phyloP scores from a whole-genome alignment of 30 jellyfish, hydroid and myxozoan species.

The Hydra vulgaris region DNA sequence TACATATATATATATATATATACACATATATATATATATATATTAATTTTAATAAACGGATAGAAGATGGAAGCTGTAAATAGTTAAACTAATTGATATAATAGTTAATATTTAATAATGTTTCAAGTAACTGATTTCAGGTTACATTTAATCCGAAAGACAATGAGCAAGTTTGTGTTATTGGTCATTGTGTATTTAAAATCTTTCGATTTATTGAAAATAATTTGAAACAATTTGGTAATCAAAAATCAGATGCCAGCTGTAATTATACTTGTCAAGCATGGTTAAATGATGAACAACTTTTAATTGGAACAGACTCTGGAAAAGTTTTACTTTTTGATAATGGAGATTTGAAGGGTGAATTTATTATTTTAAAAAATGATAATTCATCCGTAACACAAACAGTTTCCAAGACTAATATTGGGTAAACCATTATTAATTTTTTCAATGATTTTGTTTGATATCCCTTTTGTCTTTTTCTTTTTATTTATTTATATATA shows the following conservation, averaged over 20 bases:
- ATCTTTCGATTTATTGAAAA: constrained; percentile 85
- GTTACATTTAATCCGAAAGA: constrained; percentile 88
- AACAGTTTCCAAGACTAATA: neutral
- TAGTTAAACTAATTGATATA: too few species aligned
- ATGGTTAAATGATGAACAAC: constrained; percentile 76
- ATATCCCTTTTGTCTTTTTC: too few species aligned
- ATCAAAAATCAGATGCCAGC: constrained; percentile 68
- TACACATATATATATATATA: too few species aligned
- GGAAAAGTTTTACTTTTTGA: constrained; percentile 85
- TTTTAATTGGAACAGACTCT: constrained; percentile 70
- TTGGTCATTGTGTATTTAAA: constrained; percentile 88
- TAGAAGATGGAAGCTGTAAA: too few species aligned
- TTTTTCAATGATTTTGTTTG: too few species aligned
- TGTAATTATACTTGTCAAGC: constrained; percentile 83
- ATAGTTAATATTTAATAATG: too few species aligned
- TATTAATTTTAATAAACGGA: too few species aligned
- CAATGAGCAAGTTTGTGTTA: constrained; percentile 79
- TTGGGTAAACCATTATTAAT: too few species aligned
- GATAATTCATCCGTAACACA: neutral
- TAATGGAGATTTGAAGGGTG: constrained; percentile 82
- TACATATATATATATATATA: too few species aligned
- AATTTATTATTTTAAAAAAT: constrained; percentile 36
- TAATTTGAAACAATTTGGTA: constrained; percentile 70
- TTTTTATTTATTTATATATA: too few species aligned
- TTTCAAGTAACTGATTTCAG: too few species aligned